phyloP scores from a whole-genome alignment of 2,888 invertebrate genomes.

The Agrenia bidenticulata region DNA sequence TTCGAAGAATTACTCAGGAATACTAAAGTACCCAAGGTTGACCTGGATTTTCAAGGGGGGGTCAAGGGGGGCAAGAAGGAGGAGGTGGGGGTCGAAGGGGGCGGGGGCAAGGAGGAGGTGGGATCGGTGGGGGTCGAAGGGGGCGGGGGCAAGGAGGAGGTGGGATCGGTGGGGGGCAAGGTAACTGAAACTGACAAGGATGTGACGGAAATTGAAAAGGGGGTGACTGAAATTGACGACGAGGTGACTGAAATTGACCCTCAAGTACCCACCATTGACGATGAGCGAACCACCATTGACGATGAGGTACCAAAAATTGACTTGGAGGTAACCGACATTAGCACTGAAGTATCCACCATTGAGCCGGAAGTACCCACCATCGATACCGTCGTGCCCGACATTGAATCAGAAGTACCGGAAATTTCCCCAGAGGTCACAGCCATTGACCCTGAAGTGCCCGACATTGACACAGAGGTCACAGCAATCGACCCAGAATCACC shows the following conservation, averaged over 20 bases:
- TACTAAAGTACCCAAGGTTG: background rate
- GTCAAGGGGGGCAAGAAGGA: background rate
- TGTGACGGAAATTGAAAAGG: background rate
- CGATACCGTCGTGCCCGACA: background rate
- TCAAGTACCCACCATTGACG: background rate
- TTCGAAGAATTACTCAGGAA: background rate
- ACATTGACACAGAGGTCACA: background rate
- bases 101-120: background rate
- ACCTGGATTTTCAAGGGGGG: background rate
- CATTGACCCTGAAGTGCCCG: background rate
- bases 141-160: background rate
- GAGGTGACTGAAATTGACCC: background rate
- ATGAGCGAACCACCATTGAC: background rate
- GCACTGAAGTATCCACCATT: background rate
- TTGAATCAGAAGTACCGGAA: background rate
- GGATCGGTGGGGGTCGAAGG: background rate
- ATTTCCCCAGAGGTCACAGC: background rate
- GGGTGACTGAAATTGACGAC: background rate
- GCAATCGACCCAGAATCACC: background rate
- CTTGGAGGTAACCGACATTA: no score
- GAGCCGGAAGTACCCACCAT: background rate
- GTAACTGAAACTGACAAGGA: background rate
- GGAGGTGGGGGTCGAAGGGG: background rate
- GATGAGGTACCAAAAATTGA: no score
- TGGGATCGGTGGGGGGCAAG: background rate